These are phyloP conservation scores for Adrianichthys oophorus DNA, from an alignment of 2,797 vertebrate genomes.

Conservation along the genomic window DNA sequence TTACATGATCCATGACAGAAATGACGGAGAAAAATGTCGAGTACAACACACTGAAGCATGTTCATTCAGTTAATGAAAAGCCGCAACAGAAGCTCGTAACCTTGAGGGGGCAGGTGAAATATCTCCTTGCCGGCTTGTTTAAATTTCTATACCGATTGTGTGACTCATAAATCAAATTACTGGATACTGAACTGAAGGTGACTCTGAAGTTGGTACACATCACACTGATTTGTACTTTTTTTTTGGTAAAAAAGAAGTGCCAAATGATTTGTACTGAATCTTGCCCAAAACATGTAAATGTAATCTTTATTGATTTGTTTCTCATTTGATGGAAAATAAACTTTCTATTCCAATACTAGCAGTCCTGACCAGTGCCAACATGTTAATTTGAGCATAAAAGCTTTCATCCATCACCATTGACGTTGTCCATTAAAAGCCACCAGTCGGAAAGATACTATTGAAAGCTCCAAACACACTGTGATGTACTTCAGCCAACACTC, in stretches of 20 bases:
- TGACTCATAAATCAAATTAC: conserved; percentile 42
- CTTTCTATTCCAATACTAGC: no score
- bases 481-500: conserved; percentile 36
- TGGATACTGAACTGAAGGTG: conserved; percentile 41
- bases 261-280: neutral
- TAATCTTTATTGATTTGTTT: no score
- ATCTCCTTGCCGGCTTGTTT: conserved; percentile 19
- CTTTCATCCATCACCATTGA: no score
- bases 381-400: no score
- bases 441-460: conserved; percentile 22
- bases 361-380: no score
- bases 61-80: conserved; percentile 18
- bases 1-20: neutral
- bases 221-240: neutral
- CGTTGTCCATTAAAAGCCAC: neutral
- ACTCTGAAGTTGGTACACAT: conserved; percentile 17
- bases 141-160: conserved; percentile 12
- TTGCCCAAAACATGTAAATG: no score
- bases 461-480: conserved; percentile 28
- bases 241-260: neutral
- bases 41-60: neutral
- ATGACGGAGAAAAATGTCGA: neutral
- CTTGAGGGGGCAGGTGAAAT: conserved; percentile 28
- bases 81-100: conserved; percentile 14
- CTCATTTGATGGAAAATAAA: no score